These are phyloP conservation scores for Guaruba guarouba DNA, from an alignment of 2,113 vertebrate species.

Conservation along the genomic window DNA sequence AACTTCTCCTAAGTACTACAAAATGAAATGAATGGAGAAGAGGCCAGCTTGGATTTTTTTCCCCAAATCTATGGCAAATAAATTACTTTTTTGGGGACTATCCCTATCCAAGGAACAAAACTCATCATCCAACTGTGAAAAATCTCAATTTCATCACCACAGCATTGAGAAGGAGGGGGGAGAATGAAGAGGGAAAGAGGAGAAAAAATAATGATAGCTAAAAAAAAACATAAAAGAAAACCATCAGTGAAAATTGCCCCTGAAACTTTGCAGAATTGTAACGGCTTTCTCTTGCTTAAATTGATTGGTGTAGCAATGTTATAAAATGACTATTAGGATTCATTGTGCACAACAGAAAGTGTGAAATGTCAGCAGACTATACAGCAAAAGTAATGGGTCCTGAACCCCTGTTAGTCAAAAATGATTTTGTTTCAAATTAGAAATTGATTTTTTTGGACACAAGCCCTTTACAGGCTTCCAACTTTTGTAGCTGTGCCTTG, in stretches of 20 bases:
- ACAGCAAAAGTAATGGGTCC: constrained; percentile 79
- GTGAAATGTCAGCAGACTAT: constrained; percentile 79
- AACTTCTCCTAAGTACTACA: constrained; percentile 1
- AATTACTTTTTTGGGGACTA: constrained; percentile 31
- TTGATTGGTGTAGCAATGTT: constrained; percentile 77
- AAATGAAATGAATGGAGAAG: background rate
- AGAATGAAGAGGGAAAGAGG: constrained; percentile 20
- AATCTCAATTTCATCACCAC: constrained; percentile 36
- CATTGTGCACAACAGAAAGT: constrained; percentile 78
- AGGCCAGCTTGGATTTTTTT: background rate
- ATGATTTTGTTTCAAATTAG: constrained; percentile 84
- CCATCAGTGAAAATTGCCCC: constrained; percentile 69
- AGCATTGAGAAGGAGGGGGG: background rate
- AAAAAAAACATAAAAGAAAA: constrained; percentile 66
- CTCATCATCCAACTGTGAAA: constrained; percentile 33
- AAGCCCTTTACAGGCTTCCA: constrained; percentile 72
- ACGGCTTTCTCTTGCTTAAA: constrained; percentile 75
- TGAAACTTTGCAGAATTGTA: constrained; percentile 74
- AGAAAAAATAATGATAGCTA: constrained; percentile 38
- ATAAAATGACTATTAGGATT: constrained; percentile 81
- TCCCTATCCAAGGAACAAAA: constrained; percentile 13
- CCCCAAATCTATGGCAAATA: background rate
- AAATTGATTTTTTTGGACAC: constrained; percentile 84
- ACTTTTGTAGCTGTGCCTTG: constrained; percentile 69
- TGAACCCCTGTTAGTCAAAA: constrained; percentile 84